Conservation (phyloP, 2,888 invertebrate species). For the Alcis repandata region DNA sequence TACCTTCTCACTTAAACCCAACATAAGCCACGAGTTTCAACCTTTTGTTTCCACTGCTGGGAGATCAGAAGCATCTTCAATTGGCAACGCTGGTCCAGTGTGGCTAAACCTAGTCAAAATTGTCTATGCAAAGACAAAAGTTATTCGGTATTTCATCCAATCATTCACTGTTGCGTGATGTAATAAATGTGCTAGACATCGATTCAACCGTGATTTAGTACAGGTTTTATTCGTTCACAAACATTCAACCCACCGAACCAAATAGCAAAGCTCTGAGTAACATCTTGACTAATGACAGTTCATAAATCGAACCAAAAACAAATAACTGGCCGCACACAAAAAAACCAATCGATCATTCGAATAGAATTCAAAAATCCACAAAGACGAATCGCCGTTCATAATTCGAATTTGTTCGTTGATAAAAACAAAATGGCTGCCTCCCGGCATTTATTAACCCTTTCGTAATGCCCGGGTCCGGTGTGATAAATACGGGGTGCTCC, state of each 20-base stretch:
- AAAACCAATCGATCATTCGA: constrained; percentile 58
- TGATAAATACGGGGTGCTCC: constrained; percentile 80
- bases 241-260: background rate
- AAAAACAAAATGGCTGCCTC: constrained; percentile 76
- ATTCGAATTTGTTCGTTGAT: constrained; percentile 77
- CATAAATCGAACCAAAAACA: constrained; percentile 36
- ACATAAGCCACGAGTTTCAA: constrained; percentile 40
- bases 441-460: constrained; percentile 80
- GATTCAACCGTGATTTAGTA: background rate
- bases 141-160: background rate
- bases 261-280: constrained; percentile 11
- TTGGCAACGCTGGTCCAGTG: background rate
- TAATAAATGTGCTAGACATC: background rate
- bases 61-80: background rate
- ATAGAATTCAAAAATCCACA: constrained; percentile 56
- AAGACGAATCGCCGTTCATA: constrained; percentile 75
- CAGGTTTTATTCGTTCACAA: background rate
- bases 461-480: constrained; percentile 73
- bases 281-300: constrained; percentile 21
- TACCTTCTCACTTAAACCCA: constrained; percentile 20
- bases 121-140: background rate
- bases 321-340: constrained; percentile 50
- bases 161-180: background rate
- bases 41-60: background rate
- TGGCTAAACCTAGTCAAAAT: background rate